Evolutionary conservation across 2,113 vertebrate genomes (phyloP).

Genomic region (Notechis scutatus): DNA sequence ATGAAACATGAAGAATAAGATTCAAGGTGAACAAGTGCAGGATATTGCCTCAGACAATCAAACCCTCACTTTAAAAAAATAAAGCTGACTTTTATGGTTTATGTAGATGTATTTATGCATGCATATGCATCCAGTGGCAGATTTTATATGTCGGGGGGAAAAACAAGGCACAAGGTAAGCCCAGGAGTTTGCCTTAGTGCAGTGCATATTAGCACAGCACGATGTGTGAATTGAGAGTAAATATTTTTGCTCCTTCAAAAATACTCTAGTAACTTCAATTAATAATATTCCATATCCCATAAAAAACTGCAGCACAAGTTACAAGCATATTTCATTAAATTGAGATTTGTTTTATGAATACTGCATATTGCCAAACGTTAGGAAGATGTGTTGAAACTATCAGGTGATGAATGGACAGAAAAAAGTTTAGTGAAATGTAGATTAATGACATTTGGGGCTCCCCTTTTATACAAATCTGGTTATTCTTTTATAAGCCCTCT

Average conservation of each 20-base stretch:
- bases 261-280: neutral
- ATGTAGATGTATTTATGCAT: neutral
- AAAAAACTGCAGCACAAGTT: neutral
- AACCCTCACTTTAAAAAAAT: neutral
- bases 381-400: neutral
- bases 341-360: neutral
- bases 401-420: neutral
- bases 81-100: neutral
- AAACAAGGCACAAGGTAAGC: neutral
- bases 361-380: neutral
- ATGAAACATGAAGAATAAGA: neutral
- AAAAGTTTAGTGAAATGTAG: constrained; percentile 14
- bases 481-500: neutral
- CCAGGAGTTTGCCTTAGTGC: neutral
- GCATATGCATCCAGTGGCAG: too few relatives aligned
- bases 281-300: neutral
- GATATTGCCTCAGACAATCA: neutral
- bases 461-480: neutral
- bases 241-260: neutral
- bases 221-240: neutral
- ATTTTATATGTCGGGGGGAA: neutral
- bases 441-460: neutral
- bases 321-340: neutral
- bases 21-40: neutral
- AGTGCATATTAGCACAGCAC: neutral